Evolutionary conservation across 2,797 vertebrate species (phyloP).

Genomic region (Lagocephalus sceleratus): DNA sequence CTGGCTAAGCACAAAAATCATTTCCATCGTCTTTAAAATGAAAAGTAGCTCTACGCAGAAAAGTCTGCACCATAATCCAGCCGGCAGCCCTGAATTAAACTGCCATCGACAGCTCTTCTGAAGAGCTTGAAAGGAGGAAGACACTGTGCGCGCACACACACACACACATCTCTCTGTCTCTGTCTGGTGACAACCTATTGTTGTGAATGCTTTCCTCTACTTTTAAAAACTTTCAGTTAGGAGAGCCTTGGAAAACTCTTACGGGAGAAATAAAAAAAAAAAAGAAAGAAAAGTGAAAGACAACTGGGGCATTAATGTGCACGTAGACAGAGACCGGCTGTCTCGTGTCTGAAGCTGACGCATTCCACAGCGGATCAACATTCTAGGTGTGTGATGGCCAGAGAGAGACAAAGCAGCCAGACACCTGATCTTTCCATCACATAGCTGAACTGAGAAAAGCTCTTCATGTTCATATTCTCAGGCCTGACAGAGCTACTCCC

Average conservation of each 20-base stretch:
- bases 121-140: constrained; percentile 27
- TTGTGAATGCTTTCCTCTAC: constrained; percentile 6
- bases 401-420: constrained; percentile 39
- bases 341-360: constrained; percentile 41
- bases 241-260: constrained; percentile 29
- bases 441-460: constrained; percentile 20
- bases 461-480: constrained; percentile 11
- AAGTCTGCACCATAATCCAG: constrained; percentile 33
- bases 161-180: constrained; percentile 14
- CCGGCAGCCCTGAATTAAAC: constrained; percentile 29
- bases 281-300: constrained; percentile 27
- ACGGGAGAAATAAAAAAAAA: too few relatives aligned
- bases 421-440: constrained; percentile 49
- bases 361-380: constrained; percentile 61
- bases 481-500: not conserved
- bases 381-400: constrained; percentile 45
- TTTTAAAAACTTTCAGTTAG: constrained; percentile 29
- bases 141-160: too few relatives aligned
- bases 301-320: constrained; percentile 39
- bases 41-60: constrained; percentile 39
- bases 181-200: constrained; percentile 19
- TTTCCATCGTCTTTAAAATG: constrained; percentile 42
- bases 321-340: constrained; percentile 36
- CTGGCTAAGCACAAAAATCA: constrained; percentile 43
- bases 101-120: constrained; percentile 20